phyloP scores from a whole-genome alignment of 2,888 invertebrate species.

The Andrena haemorrhoa region DNA sequence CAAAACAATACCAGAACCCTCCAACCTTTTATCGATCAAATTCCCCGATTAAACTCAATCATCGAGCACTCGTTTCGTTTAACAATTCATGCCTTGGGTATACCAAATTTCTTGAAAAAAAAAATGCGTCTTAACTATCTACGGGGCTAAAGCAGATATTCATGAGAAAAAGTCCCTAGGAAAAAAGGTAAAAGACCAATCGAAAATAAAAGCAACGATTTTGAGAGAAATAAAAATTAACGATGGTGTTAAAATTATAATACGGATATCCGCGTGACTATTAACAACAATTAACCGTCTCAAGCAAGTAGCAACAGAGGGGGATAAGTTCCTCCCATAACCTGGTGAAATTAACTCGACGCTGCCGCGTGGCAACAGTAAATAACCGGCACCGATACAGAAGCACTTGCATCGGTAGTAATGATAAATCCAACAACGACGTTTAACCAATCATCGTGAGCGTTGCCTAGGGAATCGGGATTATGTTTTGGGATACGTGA shows the following conservation, averaged over 20 bases:
- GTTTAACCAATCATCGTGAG: conserved; percentile 49
- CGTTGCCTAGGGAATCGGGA: conserved; percentile 36
- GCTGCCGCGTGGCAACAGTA: conserved; percentile 1
- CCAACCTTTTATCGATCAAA: conserved; percentile 37
- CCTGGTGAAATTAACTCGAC: conserved; percentile 14
- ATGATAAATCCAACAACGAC: conserved; percentile 51
- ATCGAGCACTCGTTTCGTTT: neutral
- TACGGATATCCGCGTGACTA: neutral
- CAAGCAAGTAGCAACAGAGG: neutral
- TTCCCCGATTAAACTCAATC: conserved; percentile 25
- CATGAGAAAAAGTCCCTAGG: no score
- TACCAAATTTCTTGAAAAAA: neutral
- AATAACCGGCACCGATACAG: conserved; percentile 26
- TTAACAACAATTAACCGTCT: neutral
- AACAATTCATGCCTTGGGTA: neutral
- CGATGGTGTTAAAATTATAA: neutral
- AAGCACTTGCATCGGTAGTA: conserved; percentile 27
- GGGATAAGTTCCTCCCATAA: conserved; percentile 12
- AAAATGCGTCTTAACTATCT: no score
- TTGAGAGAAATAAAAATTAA: neutral
- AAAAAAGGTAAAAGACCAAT: no score
- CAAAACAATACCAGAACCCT: conserved; percentile 39
- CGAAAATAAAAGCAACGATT: no score
- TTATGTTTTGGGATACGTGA: conserved; percentile 42
- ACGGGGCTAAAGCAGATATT: no score